phyloP scores from a whole-genome alignment of 2,113 vertebrate species.

The Pitta sordida region DNA sequence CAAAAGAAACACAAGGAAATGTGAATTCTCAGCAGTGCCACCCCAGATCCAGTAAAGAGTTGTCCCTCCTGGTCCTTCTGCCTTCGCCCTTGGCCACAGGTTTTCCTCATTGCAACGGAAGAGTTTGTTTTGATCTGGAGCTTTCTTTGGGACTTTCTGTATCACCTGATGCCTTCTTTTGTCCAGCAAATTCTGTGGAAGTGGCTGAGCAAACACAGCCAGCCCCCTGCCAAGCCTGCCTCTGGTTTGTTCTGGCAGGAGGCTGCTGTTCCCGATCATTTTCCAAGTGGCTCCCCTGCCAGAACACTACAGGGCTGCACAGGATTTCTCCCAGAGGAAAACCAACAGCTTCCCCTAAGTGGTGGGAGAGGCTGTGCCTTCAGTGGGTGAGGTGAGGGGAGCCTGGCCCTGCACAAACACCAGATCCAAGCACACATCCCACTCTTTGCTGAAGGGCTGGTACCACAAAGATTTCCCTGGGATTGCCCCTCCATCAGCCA shows the following conservation, averaged over 20 bases:
- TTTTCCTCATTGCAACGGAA: background rate
- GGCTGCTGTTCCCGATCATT: background rate
- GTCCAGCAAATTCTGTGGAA: conserved; percentile 6
- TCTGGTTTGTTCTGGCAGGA: background rate
- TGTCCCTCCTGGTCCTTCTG: background rate
- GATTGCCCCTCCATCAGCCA: background rate
- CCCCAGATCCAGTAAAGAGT: background rate
- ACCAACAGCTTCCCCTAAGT: background rate
- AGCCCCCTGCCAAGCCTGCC: conserved; percentile 1
- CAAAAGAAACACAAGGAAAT: background rate
- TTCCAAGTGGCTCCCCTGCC: background rate
- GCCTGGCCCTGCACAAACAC: background rate
- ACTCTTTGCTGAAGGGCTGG: fast-evolving
- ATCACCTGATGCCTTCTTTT: conserved; percentile 27
- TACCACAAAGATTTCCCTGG: background rate
- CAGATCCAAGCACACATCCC: background rate
- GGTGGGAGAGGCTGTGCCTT: background rate
- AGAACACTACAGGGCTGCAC: background rate
- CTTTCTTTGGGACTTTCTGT: background rate
- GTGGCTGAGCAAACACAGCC: conserved; percentile 21
- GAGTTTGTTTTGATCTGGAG: background rate
- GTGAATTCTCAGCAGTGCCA: background rate
- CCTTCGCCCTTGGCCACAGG: background rate
- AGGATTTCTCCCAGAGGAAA: background rate
- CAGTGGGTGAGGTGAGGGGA: background rate